These are phyloP conservation scores for Henricia sp. DNA, from an alignment of 53 echinoderm and acorn worm species.

Conservation along the genomic window DNA sequence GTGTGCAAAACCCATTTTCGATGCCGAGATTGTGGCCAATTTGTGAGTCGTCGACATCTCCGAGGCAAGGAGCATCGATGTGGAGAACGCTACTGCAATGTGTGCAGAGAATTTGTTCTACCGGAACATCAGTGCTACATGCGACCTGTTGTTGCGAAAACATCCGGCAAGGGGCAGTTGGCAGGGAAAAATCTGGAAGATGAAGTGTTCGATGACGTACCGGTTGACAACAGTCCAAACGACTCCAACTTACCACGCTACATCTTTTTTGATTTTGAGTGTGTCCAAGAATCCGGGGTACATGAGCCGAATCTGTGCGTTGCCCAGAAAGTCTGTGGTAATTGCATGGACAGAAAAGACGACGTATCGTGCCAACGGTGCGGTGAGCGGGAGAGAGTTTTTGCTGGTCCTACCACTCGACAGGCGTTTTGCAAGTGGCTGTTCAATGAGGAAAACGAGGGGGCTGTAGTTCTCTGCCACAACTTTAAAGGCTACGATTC, in stretches of 20 bases:
- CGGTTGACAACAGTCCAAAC: background rate
- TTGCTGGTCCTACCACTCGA: constrained; percentile 2
- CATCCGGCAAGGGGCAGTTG: background rate
- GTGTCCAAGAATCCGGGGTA: constrained; percentile 29
- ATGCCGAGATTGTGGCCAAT: constrained; percentile 31
- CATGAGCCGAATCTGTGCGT: constrained; percentile 48
- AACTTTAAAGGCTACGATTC: constrained; percentile 54
- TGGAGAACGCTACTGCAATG: constrained; percentile 39
- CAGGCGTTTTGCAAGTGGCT: constrained; percentile 36
- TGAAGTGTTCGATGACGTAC: background rate
- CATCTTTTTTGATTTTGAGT: constrained; percentile 54
- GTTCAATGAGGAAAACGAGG: background rate
- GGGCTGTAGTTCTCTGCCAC: constrained; percentile 19
- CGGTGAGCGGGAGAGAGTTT: constrained; percentile 19
- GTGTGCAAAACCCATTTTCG: constrained; percentile 7
- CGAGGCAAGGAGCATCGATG: constrained; percentile 38
- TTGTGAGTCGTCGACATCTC: constrained; percentile 24
- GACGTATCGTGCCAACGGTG: constrained; percentile 2
- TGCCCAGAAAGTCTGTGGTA: constrained; percentile 11
- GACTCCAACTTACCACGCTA: constrained; percentile 2
- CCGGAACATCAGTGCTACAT: constrained; percentile 50
- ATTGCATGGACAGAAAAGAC: background rate
- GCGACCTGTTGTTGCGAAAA: background rate
- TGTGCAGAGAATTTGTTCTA: constrained; percentile 34
- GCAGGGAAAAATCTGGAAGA: background rate